These are phyloP conservation scores for Lutjanus argentimaculatus DNA, from an alignment of 2,797 vertebrate species.

Conservation along the genomic window DNA sequence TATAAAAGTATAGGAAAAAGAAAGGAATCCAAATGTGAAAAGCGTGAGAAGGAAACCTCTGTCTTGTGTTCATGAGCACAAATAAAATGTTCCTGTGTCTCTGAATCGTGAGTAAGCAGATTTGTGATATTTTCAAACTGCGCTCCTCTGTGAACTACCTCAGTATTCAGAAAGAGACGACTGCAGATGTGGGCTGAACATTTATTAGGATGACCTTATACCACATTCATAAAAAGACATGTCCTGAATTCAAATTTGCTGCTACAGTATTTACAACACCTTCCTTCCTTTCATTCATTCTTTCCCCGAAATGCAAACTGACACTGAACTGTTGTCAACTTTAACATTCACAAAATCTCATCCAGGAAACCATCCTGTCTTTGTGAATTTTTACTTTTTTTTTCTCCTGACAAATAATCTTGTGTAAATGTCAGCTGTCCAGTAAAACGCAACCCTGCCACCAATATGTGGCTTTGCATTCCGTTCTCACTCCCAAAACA, in stretches of 20 bases:
- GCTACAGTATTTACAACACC: constrained; percentile 6
- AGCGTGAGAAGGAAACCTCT: background rate
- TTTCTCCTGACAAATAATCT: background rate
- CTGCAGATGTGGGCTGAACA: constrained; percentile 32
- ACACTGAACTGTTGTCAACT: background rate
- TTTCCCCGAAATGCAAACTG: background rate
- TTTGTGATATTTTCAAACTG: constrained; percentile 9
- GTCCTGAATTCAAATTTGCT: constrained; percentile 31
- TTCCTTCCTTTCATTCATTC: background rate
- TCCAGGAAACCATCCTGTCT: no score
- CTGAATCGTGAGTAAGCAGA: background rate
- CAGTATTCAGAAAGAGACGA: constrained; percentile 22
- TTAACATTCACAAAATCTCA: background rate
- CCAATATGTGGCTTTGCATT: no score
- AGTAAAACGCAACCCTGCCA: no score
- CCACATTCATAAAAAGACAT: constrained; percentile 10
- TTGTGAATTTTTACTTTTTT: background rate
- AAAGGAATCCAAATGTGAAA: background rate
- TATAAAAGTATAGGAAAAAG: background rate
- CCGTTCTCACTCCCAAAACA: no score
- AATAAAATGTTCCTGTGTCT: background rate
- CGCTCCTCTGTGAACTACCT: background rate
- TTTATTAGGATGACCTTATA: constrained; percentile 52
- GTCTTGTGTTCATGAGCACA: background rate
- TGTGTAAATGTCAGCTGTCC: no score